A percentile compares a stretch with the other conserved stretches of the same genome.
These are phyloP conservation scores for Taenioides sp. DNA, from an alignment of 2,797 vertebrate species.

Conservation along the genomic window DNA sequence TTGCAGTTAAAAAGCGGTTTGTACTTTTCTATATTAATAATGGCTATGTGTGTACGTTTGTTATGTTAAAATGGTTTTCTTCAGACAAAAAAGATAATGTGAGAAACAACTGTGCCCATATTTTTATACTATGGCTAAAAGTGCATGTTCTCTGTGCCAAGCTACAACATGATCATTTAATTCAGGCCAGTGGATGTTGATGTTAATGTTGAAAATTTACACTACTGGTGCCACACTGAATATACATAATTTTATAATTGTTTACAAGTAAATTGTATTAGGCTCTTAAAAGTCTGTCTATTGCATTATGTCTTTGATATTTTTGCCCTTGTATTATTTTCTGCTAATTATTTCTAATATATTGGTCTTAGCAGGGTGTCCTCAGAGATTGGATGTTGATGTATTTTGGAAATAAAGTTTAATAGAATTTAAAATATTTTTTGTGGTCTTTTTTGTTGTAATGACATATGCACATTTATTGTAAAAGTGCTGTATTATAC, in stretches of 20 bases:
- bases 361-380: neutral
- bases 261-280: conserved; percentile 4
- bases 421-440: neutral
- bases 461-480: too few relatives aligned
- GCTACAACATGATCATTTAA: neutral
- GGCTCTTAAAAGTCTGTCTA: neutral
- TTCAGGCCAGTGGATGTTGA: conserved; percentile 3
- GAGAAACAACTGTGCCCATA: neutral
- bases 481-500: too few relatives aligned
- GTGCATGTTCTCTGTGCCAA: conserved; percentile 2
- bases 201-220: conserved; percentile 24
- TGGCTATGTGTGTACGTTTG: neutral
- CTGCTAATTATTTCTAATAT: conserved; percentile 6
- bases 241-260: too few relatives aligned
- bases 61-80: neutral
- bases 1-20: neutral
- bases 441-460: neutral
- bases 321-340: neutral
- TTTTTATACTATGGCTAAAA: neutral
- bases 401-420: neutral
- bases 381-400: neutral
- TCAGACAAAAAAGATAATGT: neutral
- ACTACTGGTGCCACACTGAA: conserved; percentile 30
- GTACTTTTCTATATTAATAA: too few relatives aligned
- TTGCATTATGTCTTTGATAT: neutral